Conservation (phyloP, 2,113 vertebrate species). For the Indri indri region DNA sequence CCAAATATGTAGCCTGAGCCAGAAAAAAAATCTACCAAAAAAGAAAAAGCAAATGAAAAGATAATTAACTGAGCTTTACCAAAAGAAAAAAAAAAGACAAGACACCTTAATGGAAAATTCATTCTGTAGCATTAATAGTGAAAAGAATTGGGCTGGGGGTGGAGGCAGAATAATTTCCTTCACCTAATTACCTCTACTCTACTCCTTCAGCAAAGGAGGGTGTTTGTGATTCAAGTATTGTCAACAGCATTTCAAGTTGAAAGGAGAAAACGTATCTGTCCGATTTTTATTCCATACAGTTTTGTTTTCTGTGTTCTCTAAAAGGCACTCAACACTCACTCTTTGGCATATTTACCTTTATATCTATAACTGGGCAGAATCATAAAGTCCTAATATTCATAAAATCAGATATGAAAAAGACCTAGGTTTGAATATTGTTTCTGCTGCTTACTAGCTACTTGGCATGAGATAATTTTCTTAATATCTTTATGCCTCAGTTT, state of each 20-base stretch:
- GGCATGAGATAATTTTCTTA: not conserved
- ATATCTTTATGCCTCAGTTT: not conserved
- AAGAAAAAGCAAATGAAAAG: slow-evolving; percentile 2
- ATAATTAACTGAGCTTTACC: not conserved
- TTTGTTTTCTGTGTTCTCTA: not conserved
- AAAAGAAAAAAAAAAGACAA: not conserved
- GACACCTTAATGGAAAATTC: not conserved
- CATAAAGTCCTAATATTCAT: not conserved
- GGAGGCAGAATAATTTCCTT: not conserved
- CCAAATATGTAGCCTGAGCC: not conserved
- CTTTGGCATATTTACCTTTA: slow-evolving; percentile 4
- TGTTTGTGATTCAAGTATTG: not conserved
- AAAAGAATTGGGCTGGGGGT: not conserved
- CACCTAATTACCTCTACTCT: not conserved
- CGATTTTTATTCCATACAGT: not conserved
- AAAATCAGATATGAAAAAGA: not conserved
- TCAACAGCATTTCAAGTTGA: not conserved
- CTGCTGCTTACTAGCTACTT: not conserved
- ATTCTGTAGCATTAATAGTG: not conserved
- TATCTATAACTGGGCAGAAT: slow-evolving; percentile 1
- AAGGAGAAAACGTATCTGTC: not conserved
- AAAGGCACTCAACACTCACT: not conserved
- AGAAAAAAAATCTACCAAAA: not conserved
- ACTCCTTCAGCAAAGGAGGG: not conserved
- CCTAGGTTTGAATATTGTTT: not conserved